Evolutionary conservation across 64 coral and sea anemone genomes (phyloP), one percentile per base, ranked within the genome.

Genomic region (Porites australiensis): DNA sequence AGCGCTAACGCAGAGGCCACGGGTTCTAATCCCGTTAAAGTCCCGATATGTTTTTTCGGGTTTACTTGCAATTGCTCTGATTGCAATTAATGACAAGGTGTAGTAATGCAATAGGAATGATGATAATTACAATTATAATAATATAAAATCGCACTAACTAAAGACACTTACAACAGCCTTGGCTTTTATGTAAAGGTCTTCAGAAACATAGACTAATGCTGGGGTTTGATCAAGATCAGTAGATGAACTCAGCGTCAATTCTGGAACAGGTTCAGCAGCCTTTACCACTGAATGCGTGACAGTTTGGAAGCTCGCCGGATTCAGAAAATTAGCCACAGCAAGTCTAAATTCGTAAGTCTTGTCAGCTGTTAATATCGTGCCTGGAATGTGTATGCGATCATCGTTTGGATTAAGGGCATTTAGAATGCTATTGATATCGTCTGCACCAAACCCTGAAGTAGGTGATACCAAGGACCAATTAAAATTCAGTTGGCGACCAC

Each of bases 271-370:
- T 8, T 76, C 71, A 58, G 13, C 54, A 59, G 71, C 64, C 55
- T 95, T 95, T 16, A 14, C 46, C 19, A 95, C 63, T 19, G 59
- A 77, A 75, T 91, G 88, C 13, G 59, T 51, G 66, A n/a, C 37
- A 18, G 51, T 77, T 58, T 79, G 82, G 13, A 77, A 87, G 58
- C 4, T 19, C 21, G 70, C 23, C 10, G 72, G 65, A 0, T 62
- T 87, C 8, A 95, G 67, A 15, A 95, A 95, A 44, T 91, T 95
- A 3, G 82, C 50, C 61, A 89, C 90, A 44, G 77, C 67, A 13
- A 96, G 50, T 73, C 86, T 16, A 76, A 93, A 96, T 16, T 52
- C 74, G 77, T 96, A 93, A 5, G 4, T 71, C 64, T 45, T 78
- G 19, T 71, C 77, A 60, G 86, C 6, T 12, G 71, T 15, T 3